Conservation (phyloP, 2,888 invertebrate genomes). For the Lamellibrachia satsuma region DNA sequence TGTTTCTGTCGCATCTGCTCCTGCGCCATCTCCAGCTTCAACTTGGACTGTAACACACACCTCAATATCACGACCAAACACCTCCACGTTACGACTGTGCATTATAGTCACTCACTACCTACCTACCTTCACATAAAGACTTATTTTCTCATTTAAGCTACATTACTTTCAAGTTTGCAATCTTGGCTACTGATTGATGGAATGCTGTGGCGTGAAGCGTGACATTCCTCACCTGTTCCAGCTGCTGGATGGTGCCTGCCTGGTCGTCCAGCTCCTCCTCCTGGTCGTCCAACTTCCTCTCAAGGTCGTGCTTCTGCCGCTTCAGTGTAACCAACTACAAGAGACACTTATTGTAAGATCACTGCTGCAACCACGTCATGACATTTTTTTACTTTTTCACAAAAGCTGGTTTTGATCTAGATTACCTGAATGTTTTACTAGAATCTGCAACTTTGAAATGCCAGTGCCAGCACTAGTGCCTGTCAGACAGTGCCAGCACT, state of each 20-base stretch:
- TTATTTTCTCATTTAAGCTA: too few species aligned
- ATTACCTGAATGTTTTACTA: too few species aligned
- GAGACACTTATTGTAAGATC: not conserved
- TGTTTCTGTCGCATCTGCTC: conserved; percentile 92
- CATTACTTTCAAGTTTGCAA: too few species aligned
- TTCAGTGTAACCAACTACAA: conserved; percentile 74
- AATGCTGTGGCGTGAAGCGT: not conserved
- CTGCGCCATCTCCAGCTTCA: conserved; percentile 90
- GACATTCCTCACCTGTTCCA: conserved; percentile 75
- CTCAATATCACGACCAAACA: not conserved
- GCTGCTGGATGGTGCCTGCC: conserved; percentile 86
- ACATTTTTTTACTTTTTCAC: not conserved
- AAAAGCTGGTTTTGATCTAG: not conserved
- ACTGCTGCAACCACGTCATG: not conserved
- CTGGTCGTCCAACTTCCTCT: conserved; percentile 77
- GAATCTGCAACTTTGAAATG: too few species aligned
- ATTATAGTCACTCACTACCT: too few species aligned
- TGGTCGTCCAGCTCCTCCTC: conserved; percentile 96
- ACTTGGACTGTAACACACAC: conserved; percentile 73
- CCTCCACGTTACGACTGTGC: not conserved
- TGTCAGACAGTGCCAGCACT: too few species aligned
- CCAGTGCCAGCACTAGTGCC: too few species aligned
- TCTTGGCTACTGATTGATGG: too few species aligned
- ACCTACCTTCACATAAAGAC: too few species aligned
- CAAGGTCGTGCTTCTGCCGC: conserved; percentile 86